These are phyloP conservation scores for Pangasius mekongensis DNA, from an alignment of 2,797 vertebrate species.

Conservation along the genomic window DNA sequence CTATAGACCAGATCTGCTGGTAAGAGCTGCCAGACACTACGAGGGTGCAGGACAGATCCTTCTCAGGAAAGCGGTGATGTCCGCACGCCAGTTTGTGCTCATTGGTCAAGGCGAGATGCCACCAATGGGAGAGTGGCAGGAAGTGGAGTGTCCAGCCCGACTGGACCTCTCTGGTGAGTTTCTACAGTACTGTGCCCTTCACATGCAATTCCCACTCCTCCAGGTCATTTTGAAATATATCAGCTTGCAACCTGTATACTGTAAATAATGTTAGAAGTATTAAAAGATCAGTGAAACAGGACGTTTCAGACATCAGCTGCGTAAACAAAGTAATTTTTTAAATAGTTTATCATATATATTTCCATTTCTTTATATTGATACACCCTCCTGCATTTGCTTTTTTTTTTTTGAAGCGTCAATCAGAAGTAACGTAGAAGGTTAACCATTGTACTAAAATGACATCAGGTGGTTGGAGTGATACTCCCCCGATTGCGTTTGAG, in stretches of 20 bases:
- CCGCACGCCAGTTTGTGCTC: constrained; percentile 80
- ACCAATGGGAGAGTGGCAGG: constrained; percentile 82
- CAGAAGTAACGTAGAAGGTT: not conserved
- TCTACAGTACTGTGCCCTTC: not conserved
- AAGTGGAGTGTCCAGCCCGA: constrained; percentile 85
- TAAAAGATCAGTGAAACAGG: too few species aligned
- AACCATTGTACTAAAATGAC: not conserved
- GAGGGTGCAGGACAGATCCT: constrained; percentile 92
- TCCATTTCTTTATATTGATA: not conserved
- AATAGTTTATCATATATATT: not conserved
- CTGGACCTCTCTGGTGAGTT: constrained; percentile 90
- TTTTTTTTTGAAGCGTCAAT: not conserved
- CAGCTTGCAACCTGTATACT: too few species aligned
- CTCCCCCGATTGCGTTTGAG: constrained; percentile 92
- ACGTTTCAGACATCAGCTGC: too few species aligned
- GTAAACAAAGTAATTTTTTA: too few species aligned
- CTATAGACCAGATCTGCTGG: constrained; percentile 84
- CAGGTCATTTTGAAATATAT: not conserved
- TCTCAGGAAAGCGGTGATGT: constrained; percentile 88
- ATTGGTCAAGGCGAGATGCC: constrained; percentile 69
- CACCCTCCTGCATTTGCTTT: not conserved
- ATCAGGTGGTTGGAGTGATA: constrained; percentile 94
- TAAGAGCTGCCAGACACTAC: constrained; percentile 91
- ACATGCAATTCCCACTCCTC: too few species aligned
- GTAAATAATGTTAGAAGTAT: not conserved